These are phyloP conservation scores for Palythoa caribaeorum DNA, from an alignment of 92 coral and sea anemone species.

Conservation along the genomic window DNA sequence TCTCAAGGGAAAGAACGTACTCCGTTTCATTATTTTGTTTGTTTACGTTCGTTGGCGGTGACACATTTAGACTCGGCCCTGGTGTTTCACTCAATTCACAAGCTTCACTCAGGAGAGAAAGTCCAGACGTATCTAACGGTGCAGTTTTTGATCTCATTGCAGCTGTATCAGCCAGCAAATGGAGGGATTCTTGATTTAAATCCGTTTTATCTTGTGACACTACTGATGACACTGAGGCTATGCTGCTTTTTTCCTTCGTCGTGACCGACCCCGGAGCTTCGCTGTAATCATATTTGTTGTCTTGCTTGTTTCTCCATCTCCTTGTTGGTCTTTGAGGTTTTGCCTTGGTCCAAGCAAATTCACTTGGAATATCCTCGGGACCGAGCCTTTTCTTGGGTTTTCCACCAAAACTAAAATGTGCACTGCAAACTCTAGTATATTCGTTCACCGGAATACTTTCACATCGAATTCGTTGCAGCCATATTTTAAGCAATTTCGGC, in stretches of 20 bases:
- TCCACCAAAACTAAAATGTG: background rate
- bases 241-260: background rate
- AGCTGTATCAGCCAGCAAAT: slow-evolving; percentile 17
- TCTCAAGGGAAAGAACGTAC: background rate
- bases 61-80: slow-evolving; percentile 3
- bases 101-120: background rate
- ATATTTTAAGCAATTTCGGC: background rate
- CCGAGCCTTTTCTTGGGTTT: background rate
- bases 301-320: background rate
- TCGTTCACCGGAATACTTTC: background rate
- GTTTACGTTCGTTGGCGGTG: slow-evolving; percentile 7
- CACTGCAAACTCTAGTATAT: background rate
- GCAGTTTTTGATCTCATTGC: slow-evolving; percentile 6
- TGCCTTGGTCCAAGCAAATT: background rate
- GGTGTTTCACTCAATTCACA: slow-evolving; percentile 20
- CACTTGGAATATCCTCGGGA: background rate
- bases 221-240: slow-evolving; percentile 2
- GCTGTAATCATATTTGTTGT: background rate
- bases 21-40: background rate
- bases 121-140: background rate
- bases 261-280: background rate
- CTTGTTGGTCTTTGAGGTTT: background rate
- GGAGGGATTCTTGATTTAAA: background rate
- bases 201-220: slow-evolving; percentile 18
- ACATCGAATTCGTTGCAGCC: too few species aligned